These are phyloP conservation scores for Pemphredon lugubris DNA, from an alignment of 2,888 invertebrate genomes.

Conservation along the genomic window DNA sequence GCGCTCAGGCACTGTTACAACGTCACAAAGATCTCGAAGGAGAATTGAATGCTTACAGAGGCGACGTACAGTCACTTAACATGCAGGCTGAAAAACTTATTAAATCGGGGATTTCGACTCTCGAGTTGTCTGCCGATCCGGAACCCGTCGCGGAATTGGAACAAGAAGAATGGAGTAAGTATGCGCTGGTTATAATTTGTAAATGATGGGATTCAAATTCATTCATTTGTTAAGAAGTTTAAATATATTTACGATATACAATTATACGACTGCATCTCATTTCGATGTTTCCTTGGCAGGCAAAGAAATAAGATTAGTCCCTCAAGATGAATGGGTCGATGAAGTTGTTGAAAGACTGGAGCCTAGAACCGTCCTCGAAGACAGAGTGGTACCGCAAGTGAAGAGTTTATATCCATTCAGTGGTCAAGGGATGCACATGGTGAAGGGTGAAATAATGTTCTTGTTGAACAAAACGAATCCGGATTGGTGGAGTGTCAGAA, in stretches of 20 bases:
- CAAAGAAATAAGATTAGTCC: constrained; percentile 91
- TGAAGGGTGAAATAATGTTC: constrained; percentile 96
- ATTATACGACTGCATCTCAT: too few species aligned
- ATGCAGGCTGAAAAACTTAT: constrained; percentile 90
- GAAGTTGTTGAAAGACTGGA: constrained; percentile 93
- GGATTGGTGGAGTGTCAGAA: constrained; percentile 99
- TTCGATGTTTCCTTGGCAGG: constrained; percentile 78
- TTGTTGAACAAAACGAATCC: constrained; percentile 96
- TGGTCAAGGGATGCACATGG: constrained; percentile 95
- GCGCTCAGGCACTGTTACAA: constrained; percentile 93
- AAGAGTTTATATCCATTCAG: constrained; percentile 93
- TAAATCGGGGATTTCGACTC: constrained; percentile 88
- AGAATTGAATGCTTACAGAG: constrained; percentile 93
- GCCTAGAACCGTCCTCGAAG: constrained; percentile 92
- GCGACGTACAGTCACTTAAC: constrained; percentile 91
- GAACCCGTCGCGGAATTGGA: constrained; percentile 80
- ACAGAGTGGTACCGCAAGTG: constrained; percentile 93
- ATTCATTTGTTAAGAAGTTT: too few species aligned
- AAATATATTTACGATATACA: not conserved
- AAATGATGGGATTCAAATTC: not conserved
- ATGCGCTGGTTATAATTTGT: not conserved
- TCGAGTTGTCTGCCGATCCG: constrained; percentile 82
- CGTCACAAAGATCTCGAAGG: constrained; percentile 93
- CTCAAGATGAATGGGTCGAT: constrained; percentile 96
- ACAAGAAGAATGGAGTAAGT: constrained; percentile 79